Evolutionary conservation across 2,888 invertebrate species (phyloP).

Genomic region (Ceramica pisi): DNA sequence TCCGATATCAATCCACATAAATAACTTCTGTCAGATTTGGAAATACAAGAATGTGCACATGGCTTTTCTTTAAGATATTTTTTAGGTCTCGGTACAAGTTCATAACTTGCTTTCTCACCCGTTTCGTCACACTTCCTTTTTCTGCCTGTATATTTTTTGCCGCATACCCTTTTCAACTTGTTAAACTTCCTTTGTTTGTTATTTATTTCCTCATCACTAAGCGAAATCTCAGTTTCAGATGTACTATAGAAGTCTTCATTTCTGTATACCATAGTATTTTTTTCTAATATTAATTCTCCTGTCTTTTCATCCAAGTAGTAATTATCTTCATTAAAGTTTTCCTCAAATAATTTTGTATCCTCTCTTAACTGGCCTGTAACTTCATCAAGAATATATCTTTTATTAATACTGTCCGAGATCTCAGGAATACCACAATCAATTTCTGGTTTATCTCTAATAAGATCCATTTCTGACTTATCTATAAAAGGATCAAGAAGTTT

Average conservation of each 20-base stretch:
- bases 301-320: conserved; percentile 7
- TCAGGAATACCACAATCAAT: not conserved
- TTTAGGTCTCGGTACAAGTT: not conserved
- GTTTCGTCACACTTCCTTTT: not conserved
- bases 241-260: no score
- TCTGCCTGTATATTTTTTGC: conserved; percentile 13
- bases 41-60: conserved; percentile 11
- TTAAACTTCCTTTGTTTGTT: not conserved
- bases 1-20: conserved; percentile 2
- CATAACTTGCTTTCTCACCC: not conserved
- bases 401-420: not conserved
- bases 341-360: not conserved
- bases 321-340: not conserved
- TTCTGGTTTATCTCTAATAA: not conserved
- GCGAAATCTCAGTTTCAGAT: not conserved
- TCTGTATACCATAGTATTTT: no score
- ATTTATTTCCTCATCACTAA: no score
- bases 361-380: conserved; percentile 1
- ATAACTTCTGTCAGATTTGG: conserved; percentile 5
- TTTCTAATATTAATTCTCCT: not conserved
- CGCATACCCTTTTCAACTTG: not conserved
- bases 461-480: not conserved
- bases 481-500: not conserved
- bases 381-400: conserved; percentile 2
- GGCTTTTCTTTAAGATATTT: conserved; percentile 6